Conservation (phyloP, 2,113 vertebrate species). For the Forbesichthys agassizii region DNA sequence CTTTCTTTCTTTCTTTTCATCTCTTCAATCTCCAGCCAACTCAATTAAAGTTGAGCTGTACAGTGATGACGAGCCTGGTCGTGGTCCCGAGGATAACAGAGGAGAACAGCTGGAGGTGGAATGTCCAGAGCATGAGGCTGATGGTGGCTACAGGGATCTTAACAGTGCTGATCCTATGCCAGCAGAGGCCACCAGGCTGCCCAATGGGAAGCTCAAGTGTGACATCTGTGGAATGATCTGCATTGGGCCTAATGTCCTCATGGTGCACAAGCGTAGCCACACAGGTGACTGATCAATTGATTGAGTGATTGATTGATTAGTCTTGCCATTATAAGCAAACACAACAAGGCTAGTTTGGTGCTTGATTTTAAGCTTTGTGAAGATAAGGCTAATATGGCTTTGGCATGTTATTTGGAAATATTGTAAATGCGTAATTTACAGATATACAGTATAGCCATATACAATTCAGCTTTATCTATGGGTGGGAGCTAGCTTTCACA, state of each 20-base stretch:
- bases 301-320: not conserved
- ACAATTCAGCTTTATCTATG: no score
- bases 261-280: conserved; percentile 98
- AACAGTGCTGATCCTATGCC: conserved; percentile 81
- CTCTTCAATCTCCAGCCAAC: conserved; percentile 77
- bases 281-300: conserved; percentile 80
- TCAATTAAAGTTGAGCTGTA: conserved; percentile 98
- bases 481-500: not conserved
- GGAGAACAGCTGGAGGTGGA: conserved; percentile 81
- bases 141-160: conserved; percentile 86
- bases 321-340: conserved; percentile 1
- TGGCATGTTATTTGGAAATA: not conserved
- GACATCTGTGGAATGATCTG: conserved; percentile 97
- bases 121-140: conserved; percentile 74
- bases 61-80: conserved; percentile 91
- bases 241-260: conserved; percentile 96
- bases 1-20: not conserved
- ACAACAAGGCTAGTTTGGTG: conserved; percentile 2
- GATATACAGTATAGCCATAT: no score
- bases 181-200: conserved; percentile 86
- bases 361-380: not conserved
- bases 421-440: not conserved
- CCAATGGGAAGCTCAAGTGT: conserved; percentile 95
- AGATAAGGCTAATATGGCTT: not conserved
- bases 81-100: conserved; percentile 78